A percentile compares a stretch with the other conserved stretches of the same genome.
These are phyloP conservation scores for Tanypteryx hageni DNA, from an alignment of 2,888 invertebrate genomes.

Conservation along the genomic window DNA sequence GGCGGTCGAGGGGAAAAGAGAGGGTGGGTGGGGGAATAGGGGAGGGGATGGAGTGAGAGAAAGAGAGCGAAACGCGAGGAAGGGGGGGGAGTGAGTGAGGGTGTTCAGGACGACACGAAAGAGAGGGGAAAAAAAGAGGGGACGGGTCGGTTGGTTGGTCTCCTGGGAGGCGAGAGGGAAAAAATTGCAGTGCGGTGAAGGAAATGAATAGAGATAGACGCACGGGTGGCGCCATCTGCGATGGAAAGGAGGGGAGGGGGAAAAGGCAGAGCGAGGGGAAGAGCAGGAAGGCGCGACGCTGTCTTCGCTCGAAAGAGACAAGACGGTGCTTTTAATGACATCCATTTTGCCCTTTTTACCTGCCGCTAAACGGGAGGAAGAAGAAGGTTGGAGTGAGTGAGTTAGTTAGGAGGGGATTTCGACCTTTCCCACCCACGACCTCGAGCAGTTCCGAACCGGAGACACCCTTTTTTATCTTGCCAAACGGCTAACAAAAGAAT, in stretches of 20 bases:
- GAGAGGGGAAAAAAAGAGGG: background rate
- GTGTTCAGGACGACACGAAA: background rate
- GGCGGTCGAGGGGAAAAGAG: background rate
- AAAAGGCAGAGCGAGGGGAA: background rate
- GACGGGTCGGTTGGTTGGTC: background rate
- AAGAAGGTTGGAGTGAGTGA: too few relatives aligned
- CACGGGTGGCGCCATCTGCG: background rate
- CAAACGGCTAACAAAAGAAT: background rate
- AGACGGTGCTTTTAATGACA: background rate
- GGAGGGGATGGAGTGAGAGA: background rate
- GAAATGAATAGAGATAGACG: background rate
- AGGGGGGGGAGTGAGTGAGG: background rate
- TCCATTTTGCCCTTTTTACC: background rate
- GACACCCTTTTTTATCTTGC: background rate
- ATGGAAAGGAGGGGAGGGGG: background rate
- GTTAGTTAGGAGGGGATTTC: background rate
- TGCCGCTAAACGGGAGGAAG: background rate
- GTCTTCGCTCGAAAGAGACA: background rate
- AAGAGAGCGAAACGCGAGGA: background rate
- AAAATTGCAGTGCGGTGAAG: constrained; percentile 7
- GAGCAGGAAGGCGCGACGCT: background rate
- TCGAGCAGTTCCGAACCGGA: too few relatives aligned
- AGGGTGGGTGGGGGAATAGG: background rate
- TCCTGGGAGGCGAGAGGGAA: background rate
- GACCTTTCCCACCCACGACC: background rate